phyloP scores from a whole-genome alignment of 2,113 vertebrate species.

The Tympanuchus pallidicinctus region DNA sequence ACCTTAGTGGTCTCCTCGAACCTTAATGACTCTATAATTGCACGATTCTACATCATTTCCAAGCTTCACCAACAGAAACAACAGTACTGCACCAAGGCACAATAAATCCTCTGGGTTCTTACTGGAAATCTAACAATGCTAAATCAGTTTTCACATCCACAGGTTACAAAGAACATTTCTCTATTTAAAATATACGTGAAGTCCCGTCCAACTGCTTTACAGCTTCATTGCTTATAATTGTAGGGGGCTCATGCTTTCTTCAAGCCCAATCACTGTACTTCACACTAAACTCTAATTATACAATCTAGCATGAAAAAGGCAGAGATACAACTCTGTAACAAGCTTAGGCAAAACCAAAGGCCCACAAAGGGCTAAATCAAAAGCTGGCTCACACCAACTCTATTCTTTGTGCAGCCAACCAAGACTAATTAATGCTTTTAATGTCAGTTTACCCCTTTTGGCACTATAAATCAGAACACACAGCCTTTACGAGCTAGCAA shows the following conservation, averaged over 20 bases:
- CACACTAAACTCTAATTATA: conserved; percentile 23
- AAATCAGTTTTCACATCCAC: not conserved
- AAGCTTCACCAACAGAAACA: not conserved
- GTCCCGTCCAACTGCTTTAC: not conserved
- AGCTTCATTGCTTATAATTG: not conserved
- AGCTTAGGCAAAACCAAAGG: conserved; percentile 44
- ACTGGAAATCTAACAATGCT: not conserved
- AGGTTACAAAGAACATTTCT: not conserved
- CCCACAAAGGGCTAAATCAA: conserved; percentile 37
- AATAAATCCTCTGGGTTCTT: not conserved
- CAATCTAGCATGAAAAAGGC: not conserved
- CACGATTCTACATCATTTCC: not conserved
- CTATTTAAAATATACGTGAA: not conserved
- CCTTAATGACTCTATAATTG: no score
- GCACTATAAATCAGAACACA: not conserved
- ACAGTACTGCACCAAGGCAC: no score
- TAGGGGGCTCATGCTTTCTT: not conserved
- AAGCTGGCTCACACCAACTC: conserved; percentile 39
- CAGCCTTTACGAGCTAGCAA: conserved; percentile 26
- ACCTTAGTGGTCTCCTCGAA: no score
- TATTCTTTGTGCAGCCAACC: conserved; percentile 33
- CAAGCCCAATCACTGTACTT: not conserved
- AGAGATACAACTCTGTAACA: conserved; percentile 15
- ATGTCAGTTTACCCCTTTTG: conserved; percentile 47
- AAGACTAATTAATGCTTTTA: conserved; percentile 62